Evolutionary conservation across 2,113 vertebrate species (phyloP).

Genomic region (Poeciliopsis turrubarensis): DNA sequence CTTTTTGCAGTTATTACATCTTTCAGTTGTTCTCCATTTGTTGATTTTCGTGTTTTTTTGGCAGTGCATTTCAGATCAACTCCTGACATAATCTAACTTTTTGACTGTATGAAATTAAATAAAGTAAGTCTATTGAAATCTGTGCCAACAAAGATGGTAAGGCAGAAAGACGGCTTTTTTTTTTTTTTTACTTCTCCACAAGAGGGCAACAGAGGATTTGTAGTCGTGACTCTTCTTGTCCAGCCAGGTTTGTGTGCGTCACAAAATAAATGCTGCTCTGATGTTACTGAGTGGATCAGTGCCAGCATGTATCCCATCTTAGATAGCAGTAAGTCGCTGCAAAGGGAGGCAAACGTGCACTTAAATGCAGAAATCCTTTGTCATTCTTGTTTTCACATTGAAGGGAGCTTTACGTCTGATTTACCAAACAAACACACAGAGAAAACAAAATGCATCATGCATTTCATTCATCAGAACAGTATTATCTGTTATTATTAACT

Average conservation of each 20-base stretch:
- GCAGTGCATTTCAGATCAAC: neutral
- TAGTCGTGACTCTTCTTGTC: neutral
- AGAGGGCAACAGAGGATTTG: constrained; percentile 59
- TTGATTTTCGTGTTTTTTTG: neutral
- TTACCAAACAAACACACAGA: neutral
- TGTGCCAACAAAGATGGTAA: neutral
- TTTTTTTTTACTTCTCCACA: constrained; percentile 9
- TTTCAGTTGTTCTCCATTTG: neutral
- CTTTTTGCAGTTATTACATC: neutral
- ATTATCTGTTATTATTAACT: too few species aligned
- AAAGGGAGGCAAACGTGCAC: neutral
- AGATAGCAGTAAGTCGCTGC: neutral
- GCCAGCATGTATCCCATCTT: neutral
- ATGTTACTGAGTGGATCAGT: neutral
- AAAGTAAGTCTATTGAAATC: neutral
- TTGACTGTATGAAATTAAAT: neutral
- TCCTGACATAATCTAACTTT: neutral
- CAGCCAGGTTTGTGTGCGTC: neutral
- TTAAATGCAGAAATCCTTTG: neutral
- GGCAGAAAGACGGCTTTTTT: neutral
- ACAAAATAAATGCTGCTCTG: neutral
- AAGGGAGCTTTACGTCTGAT: neutral
- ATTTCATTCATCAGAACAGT: neutral
- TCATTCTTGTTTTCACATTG: neutral
- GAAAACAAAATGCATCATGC: neutral